These are phyloP conservation scores for Eilema depressum DNA, from an alignment of 2,888 invertebrate genomes.

Conservation along the genomic window DNA sequence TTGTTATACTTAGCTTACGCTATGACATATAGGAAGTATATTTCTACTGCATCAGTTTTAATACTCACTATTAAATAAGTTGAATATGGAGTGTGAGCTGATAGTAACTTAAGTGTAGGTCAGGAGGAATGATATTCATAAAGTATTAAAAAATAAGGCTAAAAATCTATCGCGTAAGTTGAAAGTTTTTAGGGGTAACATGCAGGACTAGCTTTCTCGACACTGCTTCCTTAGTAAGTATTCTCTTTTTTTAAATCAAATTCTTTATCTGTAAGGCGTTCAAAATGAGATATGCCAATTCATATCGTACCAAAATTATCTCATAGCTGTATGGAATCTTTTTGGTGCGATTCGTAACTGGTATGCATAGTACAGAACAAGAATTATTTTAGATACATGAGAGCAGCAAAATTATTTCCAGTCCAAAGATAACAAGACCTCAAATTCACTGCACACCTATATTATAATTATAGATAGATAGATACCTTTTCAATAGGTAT, in stretches of 20 bases:
- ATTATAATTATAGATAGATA: too few relatives aligned
- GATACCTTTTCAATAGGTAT: not conserved
- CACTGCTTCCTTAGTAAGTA: conserved; percentile 7
- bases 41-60: conserved; percentile 44
- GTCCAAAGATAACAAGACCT: not conserved
- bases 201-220: not conserved
- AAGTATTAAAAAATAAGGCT: not conserved
- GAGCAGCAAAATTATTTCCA: not conserved
- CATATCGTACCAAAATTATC: not conserved
- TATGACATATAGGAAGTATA: conserved; percentile 22
- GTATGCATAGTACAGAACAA: not conserved
- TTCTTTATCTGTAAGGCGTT: not conserved
- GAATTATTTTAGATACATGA: not conserved
- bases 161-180: not conserved
- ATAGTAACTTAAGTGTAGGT: not conserved
- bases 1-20: conserved; percentile 26
- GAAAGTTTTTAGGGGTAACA: not conserved
- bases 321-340: not conserved
- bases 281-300: not conserved
- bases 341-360: not conserved
- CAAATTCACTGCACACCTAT: not conserved
- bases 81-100: not conserved
- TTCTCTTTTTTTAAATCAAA: conserved; percentile 5
- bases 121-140: not conserved
- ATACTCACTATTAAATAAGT: conserved; percentile 1